Conservation (phyloP, 2,113 vertebrate species). For the Lutjanus erythropterus region DNA sequence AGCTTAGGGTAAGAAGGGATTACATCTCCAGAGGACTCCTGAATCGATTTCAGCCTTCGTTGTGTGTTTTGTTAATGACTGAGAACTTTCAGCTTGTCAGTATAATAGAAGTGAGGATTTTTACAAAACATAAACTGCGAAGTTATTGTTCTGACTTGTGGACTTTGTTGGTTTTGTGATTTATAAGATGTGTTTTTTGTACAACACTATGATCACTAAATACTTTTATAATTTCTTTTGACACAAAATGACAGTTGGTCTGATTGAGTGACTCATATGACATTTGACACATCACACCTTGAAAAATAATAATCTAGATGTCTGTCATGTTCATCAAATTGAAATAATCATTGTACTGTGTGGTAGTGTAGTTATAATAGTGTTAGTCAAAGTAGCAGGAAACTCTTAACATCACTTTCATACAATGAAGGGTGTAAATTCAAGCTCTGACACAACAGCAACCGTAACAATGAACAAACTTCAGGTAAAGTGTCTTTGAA, state of each 20-base stretch:
- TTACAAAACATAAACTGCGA: neutral
- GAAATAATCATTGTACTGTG: no score
- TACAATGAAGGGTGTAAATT: no score
- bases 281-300: neutral
- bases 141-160: neutral
- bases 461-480: no score
- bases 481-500: no score
- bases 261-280: neutral
- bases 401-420: no score
- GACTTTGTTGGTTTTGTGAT: neutral
- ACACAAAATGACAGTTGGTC: neutral
- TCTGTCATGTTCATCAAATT: no score
- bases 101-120: neutral
- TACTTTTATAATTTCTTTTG: no score
- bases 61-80: conserved; percentile 56
- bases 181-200: neutral
- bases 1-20: conserved; percentile 64
- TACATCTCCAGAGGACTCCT: conserved; percentile 62
- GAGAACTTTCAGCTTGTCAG: conserved; percentile 45
- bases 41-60: conserved; percentile 57
- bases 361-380: no score
- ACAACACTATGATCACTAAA: neutral
- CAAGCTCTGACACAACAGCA: no score
- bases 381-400: no score
- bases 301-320: no score